These are phyloP conservation scores for Chinchilla lanigera DNA, from an alignment of 2,113 vertebrate genomes.

Conservation along the genomic window DNA sequence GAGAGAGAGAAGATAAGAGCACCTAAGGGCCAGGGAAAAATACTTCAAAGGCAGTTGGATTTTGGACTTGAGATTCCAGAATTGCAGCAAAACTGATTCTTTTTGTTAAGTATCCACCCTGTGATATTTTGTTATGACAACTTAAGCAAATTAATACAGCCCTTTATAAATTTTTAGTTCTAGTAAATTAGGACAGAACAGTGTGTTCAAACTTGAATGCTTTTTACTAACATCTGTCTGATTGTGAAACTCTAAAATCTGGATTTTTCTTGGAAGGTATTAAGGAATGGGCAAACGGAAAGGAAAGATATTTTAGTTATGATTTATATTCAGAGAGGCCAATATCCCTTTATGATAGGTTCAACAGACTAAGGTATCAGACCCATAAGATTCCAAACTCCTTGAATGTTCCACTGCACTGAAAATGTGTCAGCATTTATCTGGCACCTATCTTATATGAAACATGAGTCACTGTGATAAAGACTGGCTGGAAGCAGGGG, in stretches of 20 bases:
- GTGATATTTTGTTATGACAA: background rate
- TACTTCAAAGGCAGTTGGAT: background rate
- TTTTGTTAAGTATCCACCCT: background rate
- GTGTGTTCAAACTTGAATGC: background rate
- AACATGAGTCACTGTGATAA: background rate
- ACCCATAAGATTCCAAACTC: background rate
- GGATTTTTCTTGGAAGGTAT: background rate
- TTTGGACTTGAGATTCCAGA: background rate
- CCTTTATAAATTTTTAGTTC: background rate
- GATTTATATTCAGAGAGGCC: constrained; percentile 21
- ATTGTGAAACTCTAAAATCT: background rate
- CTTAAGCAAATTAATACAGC: background rate
- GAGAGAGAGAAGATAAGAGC: background rate
- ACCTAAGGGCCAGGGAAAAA: background rate
- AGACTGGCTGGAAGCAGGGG: background rate
- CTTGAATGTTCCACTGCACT: background rate
- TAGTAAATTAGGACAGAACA: background rate
- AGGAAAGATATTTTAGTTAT: background rate
- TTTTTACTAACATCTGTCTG: background rate
- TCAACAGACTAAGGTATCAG: background rate
- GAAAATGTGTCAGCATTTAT: background rate
- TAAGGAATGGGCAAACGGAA: background rate
- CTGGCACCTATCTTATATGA: background rate
- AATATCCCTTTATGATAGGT: background rate
- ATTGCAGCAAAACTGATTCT: background rate